Evolutionary conservation across 37 sponge, comb jelly and placozoan genomes (phyloP), one percentile per base, ranked within the genome.

Genomic region (Sycon ciliatum): DNA sequence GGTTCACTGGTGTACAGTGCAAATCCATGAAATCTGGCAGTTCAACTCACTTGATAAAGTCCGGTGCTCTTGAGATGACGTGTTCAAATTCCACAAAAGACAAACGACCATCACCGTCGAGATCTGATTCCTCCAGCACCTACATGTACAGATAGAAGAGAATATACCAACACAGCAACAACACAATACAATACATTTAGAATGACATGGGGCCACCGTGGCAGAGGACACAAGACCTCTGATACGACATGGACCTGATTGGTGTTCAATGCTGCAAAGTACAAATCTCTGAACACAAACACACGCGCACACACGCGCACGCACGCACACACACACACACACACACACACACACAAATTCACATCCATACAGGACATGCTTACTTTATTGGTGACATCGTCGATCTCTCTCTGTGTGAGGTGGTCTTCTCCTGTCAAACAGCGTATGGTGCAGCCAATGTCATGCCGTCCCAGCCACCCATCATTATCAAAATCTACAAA

Each of bases 31-130:
- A 18, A 22, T 60, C 16, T 60, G 63, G 63, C 9, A 60, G 32
- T 11, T n/a, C n/a, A 9, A 22, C 63, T 60, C 32, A 60, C 63
- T 74, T 74, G 32, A 46, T 61, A 71, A 90, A 90, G 67, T 83
- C 84, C 58, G 87, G 84, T 39, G 89, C 77, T 37, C 79, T 28
- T 33, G 79, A 76, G 7, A 90, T 64, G 3, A 83, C 76, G 39
- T 90, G 84, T 32, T 90, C 91, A 78, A 90, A 90, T 57, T 90
- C 87, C 5, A 79, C 28, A 49, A 75, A 83, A 18, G 87, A 78
- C 3, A 87, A 42, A 9, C 32, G 39, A 1, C 69, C 37, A 29
- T 80, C 87, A 24, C 72, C 49, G 39, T 80, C 84, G 4, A 76
- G 40, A 36, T 87, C 84, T 0, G 76, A 38, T 27, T 83, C 84